Percentiles rank a stretch among this genome's conserved stretches.
These are phyloP conservation scores for Acanthornis magna DNA, from an alignment of 2,797 vertebrate species.

Conservation along the genomic window DNA sequence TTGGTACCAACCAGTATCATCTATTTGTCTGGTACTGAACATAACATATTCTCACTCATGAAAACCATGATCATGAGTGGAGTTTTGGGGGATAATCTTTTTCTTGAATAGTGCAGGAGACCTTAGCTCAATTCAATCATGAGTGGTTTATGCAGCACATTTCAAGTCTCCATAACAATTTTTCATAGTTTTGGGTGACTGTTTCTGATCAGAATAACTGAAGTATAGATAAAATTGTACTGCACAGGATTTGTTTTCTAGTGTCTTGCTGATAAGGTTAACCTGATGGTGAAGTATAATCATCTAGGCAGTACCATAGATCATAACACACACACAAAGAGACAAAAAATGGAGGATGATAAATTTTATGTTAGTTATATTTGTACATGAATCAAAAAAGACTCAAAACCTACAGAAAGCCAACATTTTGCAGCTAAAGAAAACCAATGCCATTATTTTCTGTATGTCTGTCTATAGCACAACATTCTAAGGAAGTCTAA, in stretches of 20 bases:
- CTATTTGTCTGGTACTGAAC: not conserved
- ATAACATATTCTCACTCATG: not conserved
- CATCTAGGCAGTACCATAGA: constrained; percentile 48
- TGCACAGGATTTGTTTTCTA: constrained; percentile 65
- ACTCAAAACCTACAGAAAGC: not conserved
- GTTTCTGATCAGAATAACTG: constrained; percentile 61
- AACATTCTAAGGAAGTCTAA: not conserved
- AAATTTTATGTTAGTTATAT: constrained; percentile 55
- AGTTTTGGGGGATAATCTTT: not conserved
- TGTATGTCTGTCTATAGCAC: not conserved
- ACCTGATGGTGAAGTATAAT: constrained; percentile 63
- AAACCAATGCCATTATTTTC: not conserved
- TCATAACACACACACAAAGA: constrained; percentile 7
- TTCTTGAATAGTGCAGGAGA: not conserved
- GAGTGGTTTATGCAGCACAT: constrained; percentile 42
- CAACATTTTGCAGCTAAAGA: not conserved
- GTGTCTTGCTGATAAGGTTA: constrained; percentile 72
- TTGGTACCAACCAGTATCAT: not conserved
- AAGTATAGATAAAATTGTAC: constrained; percentile 60
- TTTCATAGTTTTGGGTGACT: constrained; percentile 61
- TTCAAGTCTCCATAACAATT: constrained; percentile 66
- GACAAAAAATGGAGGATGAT: constrained; percentile 14
- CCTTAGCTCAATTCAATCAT: constrained; percentile 11
- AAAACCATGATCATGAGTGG: not conserved
- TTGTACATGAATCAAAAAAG: constrained; percentile 25